Base-by-base conservation (phyloP, 64 coral and sea anemone genomes). In the Dendronephthya gigantea region DNA sequence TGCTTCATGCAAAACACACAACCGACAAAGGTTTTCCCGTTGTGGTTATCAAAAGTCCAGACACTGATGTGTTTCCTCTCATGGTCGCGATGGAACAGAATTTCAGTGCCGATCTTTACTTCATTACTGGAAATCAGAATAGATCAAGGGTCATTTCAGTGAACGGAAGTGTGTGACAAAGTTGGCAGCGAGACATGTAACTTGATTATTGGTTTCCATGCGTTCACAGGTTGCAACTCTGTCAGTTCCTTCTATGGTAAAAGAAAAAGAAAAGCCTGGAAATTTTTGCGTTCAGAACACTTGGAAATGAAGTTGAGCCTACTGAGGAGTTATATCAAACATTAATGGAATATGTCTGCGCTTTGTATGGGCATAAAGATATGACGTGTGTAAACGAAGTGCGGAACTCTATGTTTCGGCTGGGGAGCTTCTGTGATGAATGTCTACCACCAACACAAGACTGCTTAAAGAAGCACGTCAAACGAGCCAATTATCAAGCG, bases 401-500 rank as follows among this genome's bases (percentile, higher is more conserved):
- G 9, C 72, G 72, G 30, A 35, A 79, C 32, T 28, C 8, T 33
- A 15, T 79, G 32, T 79, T 79, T 79, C 32, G 72, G 9, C 25
- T 79, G 4, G 72, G 72, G 2, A 79, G 30, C 69, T 75, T 9
- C 25, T 75, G 27, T 13, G 69, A 35, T 29, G 69, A 75, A 30
- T 75, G 29, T 16, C 17, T 90, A 84, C 86, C 88, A 14, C 92
- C 92, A 12, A 94, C 88, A 45, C 49, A 83, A 30, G 66, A 58
- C 75, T 56, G 88, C 39, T 39, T 94, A 4, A 41, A 32, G 40
- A 88, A 90, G 49, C 88, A 94, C 37, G 1, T 84, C 22, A 48
- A 35, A 45, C 85, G 85, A 83, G 85, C 85, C 30, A 90, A 88
- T 69, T 94, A 90, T 33, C 88, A 94, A 69, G 27, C 88, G 15